phyloP scores from a whole-genome alignment of 2,113 vertebrate genomes.

The Nanger granti region DNA sequence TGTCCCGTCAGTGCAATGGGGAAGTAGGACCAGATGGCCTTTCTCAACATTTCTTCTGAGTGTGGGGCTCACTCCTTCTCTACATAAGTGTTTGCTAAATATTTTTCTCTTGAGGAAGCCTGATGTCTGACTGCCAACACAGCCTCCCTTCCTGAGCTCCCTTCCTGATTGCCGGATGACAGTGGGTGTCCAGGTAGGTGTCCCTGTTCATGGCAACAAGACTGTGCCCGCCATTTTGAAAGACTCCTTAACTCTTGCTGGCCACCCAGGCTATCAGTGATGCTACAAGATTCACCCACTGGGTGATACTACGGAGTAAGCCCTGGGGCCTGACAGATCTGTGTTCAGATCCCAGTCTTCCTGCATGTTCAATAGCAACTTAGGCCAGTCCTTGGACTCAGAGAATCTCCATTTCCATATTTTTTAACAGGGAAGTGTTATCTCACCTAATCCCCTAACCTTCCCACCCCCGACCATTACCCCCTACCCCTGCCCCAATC shows the following conservation, averaged over 20 bases:
- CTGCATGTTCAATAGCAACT: fast-evolving
- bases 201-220: no score
- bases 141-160: no score
- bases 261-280: neutral
- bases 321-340: neutral
- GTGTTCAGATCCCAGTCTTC: neutral
- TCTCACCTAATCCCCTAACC: neutral
- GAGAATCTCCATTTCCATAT: neutral
- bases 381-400: neutral
- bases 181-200: neutral
- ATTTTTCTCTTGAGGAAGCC: neutral
- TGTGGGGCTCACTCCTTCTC: neutral
- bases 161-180: neutral
- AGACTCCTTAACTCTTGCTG: neutral
- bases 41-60: neutral
- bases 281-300: neutral
- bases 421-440: neutral
- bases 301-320: neutral
- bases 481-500: neutral
- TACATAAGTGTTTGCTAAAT: neutral
- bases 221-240: neutral
- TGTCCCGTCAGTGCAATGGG: neutral
- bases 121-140: neutral
- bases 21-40: neutral
- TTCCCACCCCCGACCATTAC: fast-evolving